Evolutionary conservation across 2,113 vertebrate species (phyloP).

Genomic region (Bubalus kerabau): DNA sequence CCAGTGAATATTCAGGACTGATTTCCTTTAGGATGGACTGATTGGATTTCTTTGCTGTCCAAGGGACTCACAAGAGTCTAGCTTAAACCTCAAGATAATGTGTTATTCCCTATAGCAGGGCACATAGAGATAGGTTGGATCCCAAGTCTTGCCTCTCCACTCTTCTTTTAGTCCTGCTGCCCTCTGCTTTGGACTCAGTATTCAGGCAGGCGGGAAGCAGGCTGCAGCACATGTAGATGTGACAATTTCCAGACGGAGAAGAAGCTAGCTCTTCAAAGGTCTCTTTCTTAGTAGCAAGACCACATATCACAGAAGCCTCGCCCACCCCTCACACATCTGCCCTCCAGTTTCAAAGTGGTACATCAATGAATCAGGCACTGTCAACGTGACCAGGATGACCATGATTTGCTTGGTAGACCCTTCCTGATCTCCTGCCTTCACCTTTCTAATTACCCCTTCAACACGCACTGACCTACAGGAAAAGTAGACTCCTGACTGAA

Average conservation of each 20-base stretch:
- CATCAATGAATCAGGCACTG: neutral
- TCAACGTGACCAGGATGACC: neutral
- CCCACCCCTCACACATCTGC: neutral
- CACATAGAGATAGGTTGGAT: neutral
- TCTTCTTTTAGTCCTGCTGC: neutral
- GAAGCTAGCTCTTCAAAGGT: neutral
- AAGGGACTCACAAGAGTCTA: neutral
- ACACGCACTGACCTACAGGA: neutral
- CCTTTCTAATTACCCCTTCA: neutral
- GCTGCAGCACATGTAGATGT: no score
- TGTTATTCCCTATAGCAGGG: neutral
- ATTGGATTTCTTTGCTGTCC: neutral
- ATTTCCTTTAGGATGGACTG: neutral
- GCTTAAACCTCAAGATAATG: neutral
- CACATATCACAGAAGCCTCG: neutral
- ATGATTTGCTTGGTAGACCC: neutral
- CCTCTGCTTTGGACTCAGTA: neutral
- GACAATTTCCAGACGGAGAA: neutral
- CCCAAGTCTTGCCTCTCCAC: neutral
- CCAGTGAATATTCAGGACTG: neutral
- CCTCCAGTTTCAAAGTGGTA: neutral
- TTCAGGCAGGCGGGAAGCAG: neutral
- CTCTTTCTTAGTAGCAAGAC: neutral
- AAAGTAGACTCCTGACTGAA: neutral
- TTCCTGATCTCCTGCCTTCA: neutral